Evolutionary conservation across 2,888 invertebrate species (phyloP).

Genomic region (Lithophane ornitopus): DNA sequence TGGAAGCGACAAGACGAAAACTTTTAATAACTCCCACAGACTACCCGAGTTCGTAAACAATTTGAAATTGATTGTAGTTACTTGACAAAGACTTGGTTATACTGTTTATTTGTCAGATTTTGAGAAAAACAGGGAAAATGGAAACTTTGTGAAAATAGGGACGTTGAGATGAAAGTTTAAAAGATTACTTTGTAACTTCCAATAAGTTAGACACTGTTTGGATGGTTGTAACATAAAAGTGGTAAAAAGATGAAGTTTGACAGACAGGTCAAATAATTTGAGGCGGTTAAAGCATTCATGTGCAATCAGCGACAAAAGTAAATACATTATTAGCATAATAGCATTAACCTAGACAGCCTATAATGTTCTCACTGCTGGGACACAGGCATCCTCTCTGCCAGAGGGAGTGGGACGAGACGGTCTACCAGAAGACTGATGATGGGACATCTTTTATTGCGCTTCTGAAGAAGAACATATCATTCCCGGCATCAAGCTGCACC

Average conservation of each 20-base stretch:
- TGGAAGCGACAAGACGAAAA: constrained; percentile 52
- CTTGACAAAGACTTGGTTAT: constrained; percentile 38
- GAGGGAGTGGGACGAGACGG: too few species aligned
- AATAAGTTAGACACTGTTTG: constrained; percentile 5
- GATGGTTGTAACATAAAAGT: not conserved
- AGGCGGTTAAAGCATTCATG: not conserved
- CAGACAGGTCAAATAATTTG: not conserved
- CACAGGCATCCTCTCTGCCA: too few species aligned
- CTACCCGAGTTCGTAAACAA: constrained; percentile 62
- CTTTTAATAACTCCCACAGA: constrained; percentile 65
- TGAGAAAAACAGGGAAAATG: constrained; percentile 27
- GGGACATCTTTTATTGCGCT: too few species aligned
- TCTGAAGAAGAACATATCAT: too few species aligned
- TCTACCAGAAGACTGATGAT: too few species aligned
- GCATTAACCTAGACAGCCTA: too few species aligned
- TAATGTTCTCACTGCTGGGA: too few species aligned
- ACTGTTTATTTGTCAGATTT: constrained; percentile 44
- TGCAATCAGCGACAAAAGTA: not conserved
- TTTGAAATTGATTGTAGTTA: constrained; percentile 65
- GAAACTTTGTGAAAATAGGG: constrained; percentile 19
- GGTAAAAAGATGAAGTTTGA: not conserved
- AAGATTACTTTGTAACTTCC: constrained; percentile 7
- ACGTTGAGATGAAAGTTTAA: constrained; percentile 23
- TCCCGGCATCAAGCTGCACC: too few species aligned
- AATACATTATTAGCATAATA: too few species aligned